phyloP scores from a whole-genome alignment of 2,888 invertebrate species.

The Quadriops clusia region DNA sequence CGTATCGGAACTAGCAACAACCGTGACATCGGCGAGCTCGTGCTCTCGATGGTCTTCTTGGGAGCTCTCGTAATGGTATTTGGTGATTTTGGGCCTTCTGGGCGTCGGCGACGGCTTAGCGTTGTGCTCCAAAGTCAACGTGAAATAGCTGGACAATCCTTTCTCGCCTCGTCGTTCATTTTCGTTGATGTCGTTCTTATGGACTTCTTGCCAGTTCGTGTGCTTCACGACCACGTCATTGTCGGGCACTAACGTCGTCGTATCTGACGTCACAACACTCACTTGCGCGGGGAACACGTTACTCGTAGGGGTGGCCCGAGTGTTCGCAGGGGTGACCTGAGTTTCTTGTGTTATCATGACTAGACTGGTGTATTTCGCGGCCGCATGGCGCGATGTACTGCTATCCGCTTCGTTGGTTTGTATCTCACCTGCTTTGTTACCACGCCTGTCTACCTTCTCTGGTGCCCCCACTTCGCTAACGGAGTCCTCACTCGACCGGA shows the following conservation, averaged over 20 bases:
- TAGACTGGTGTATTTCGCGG: slow-evolving; percentile 73
- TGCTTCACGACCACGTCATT: slow-evolving; percentile 51
- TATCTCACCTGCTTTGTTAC: slow-evolving; percentile 28
- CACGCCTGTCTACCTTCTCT: slow-evolving; percentile 24
- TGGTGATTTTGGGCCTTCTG: slow-evolving; percentile 15
- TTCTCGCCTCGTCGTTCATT: slow-evolving; percentile 4
- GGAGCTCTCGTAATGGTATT: slow-evolving; percentile 13
- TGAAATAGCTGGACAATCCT: slow-evolving; percentile 15
- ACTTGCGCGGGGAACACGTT: slow-evolving; percentile 47
- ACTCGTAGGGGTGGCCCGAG: slow-evolving; percentile 24
- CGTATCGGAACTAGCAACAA: slow-evolving; percentile 19
- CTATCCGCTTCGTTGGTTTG: slow-evolving; percentile 16
- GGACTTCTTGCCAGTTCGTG: slow-evolving; percentile 47
- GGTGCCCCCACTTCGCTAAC: slow-evolving; percentile 27
- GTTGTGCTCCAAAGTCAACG: slow-evolving; percentile 4
- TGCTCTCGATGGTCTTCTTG: slow-evolving; percentile 14
- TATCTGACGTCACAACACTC: slow-evolving; percentile 64
- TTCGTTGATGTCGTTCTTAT: slow-evolving; percentile 28
- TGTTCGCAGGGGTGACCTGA: slow-evolving; percentile 24
- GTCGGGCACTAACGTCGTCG: slow-evolving; percentile 54
- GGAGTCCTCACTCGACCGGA: slow-evolving; percentile 32
- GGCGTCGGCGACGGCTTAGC: slow-evolving; percentile 11
- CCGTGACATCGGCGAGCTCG: slow-evolving; percentile 19
- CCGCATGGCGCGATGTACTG: slow-evolving; percentile 31
- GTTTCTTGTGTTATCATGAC: slow-evolving; percentile 83